Evolutionary conservation across 2,113 vertebrate species (phyloP), one percentile per base, ranked within the genome.

Genomic region (Istiophorus platypterus): DNA sequence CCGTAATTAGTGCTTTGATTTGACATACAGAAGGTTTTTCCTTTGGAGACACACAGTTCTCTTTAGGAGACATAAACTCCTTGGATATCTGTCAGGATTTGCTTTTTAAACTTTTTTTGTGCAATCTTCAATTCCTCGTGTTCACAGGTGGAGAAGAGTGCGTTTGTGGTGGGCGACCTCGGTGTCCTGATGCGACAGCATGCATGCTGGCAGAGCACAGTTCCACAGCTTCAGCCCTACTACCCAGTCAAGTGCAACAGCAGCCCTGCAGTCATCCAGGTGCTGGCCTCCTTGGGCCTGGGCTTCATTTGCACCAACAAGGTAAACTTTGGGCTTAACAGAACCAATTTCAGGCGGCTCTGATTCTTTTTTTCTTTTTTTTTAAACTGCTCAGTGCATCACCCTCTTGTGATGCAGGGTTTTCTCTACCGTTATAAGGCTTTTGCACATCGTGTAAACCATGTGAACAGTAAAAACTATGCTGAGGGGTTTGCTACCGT

Each of bases 231-330:
- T 85, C 97, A 96, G 88, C 97, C 98, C 18, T 99, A 98, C 94
- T 99, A 97, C 92, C 95, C 96, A 18, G 96, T 99, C 81, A 96
- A 94, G 91, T 97, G 96, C 95, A 99, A 99, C 95, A 96, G 96
- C 85, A 93, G 96, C 93, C 97, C 96, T 58, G 97, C 96, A 39
- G 96, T 99, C 65, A 95, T 99, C 0, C 97, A 99, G 94, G 94
- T 99, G 77, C 80, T 99, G 92, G 96, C 97, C 81, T 96, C 96
- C 34, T 95, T 99, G 85, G 98, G 98, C 17, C 91, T 96, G 71
- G 98, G 98, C 84, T 99, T 99, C 82, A 95, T 97, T 86, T 99
- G 98, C 92, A 94, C 96, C 81, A 99, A 88, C 95, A 99, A 99
- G 96, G 98, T 99, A 90, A 95, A 93, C n/a, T 57, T 84, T 24